Evolutionary conservation across 2,888 invertebrate species (phyloP).

Genomic region (Harpagoxenus sublaevis): DNA sequence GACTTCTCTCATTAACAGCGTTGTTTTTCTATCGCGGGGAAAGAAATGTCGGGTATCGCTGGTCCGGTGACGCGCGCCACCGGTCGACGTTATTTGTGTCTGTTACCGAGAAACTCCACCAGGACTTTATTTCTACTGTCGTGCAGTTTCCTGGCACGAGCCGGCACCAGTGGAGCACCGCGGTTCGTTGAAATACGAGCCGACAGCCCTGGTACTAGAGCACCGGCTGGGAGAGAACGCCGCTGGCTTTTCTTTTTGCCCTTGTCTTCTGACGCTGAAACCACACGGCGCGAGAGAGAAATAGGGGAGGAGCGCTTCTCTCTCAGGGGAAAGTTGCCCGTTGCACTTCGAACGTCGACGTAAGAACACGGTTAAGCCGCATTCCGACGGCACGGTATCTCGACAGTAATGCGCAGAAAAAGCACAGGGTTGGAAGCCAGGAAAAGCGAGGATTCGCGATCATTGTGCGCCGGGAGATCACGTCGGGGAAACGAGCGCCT

Average conservation of each 20-base stretch:
- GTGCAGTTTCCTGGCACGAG: constrained; percentile 32
- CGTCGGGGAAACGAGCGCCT: not conserved
- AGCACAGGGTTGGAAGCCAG: not conserved
- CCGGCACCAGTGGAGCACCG: constrained; percentile 4
- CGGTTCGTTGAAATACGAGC: constrained; percentile 44
- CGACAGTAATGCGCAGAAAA: constrained; percentile 32
- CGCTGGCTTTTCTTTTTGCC: constrained; percentile 33
- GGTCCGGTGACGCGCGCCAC: constrained; percentile 1
- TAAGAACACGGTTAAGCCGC: constrained; percentile 50
- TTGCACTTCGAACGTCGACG: constrained; percentile 37
- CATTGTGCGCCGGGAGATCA: not conserved
- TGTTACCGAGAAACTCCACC: constrained; percentile 22
- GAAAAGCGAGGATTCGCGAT: constrained; percentile 19
- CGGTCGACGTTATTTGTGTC: constrained; percentile 33
- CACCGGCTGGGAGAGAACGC: constrained; percentile 36
- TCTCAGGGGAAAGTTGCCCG: constrained; percentile 29
- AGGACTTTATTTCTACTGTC: constrained; percentile 46
- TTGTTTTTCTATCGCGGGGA: constrained; percentile 22
- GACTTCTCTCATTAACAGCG: constrained; percentile 41
- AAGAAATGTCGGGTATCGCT: not conserved
- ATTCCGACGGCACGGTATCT: constrained; percentile 11
- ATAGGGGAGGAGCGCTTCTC: not conserved
- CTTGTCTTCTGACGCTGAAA: constrained; percentile 43
- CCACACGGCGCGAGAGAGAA: constrained; percentile 21
- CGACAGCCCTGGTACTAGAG: constrained; percentile 13